A percentile compares a stretch with the other conserved stretches of the same genome.
Conservation (phyloP, 2,797 vertebrate genomes). For the Pipistrellus kuhlii region DNA sequence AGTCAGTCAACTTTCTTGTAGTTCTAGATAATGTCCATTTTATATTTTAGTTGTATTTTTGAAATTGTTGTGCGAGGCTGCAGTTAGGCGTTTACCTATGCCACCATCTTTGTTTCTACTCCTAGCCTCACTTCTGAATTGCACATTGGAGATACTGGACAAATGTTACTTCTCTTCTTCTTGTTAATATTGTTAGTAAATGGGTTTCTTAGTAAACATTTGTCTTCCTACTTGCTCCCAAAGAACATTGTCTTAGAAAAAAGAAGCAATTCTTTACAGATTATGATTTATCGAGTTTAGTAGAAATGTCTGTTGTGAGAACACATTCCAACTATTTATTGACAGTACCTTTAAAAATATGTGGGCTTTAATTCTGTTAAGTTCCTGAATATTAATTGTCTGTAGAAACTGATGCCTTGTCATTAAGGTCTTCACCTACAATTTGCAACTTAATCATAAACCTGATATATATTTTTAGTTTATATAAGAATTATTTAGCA, state of each 20-base stretch:
- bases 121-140: neutral
- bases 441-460: constrained; percentile 39
- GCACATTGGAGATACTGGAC: neutral
- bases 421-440: constrained; percentile 10
- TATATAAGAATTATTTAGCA: neutral
- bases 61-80: too few species aligned
- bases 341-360: neutral
- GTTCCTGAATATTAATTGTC: neutral
- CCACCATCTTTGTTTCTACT: too few species aligned
- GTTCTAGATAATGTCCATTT: too few species aligned
- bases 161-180: neutral
- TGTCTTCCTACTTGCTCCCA: neutral
- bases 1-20: too few species aligned
- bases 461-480: neutral
- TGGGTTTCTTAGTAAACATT: constrained; percentile 19
- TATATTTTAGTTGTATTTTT: too few species aligned
- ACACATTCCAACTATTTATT: constrained; percentile 13
- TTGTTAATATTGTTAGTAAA: constrained; percentile 34
- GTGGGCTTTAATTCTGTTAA: constrained; percentile 17
- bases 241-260: constrained; percentile 32
- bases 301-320: constrained; percentile 16
- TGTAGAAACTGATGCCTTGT: constrained; percentile 4
- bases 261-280: neutral
- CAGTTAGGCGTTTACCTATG: too few species aligned
- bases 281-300: constrained; percentile 42